These are phyloP conservation scores for Molorchus minor DNA, from an alignment of 2,888 invertebrate species.

Conservation along the genomic window DNA sequence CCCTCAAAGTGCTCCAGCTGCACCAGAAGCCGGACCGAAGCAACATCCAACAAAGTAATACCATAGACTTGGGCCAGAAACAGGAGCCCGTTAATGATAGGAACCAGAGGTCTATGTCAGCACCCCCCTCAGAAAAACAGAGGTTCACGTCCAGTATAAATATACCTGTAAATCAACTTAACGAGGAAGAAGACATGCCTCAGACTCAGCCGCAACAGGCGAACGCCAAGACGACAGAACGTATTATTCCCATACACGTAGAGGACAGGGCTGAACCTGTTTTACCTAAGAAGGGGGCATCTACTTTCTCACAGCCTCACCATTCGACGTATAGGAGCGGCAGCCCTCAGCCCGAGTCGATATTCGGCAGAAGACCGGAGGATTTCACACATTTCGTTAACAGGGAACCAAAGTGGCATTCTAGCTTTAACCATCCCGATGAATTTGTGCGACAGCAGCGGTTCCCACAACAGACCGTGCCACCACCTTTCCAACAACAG, in stretches of 20 bases:
- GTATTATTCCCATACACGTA: constrained; percentile 88
- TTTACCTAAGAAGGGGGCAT: constrained; percentile 67
- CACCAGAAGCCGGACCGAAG: constrained; percentile 51
- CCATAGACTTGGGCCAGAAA: constrained; percentile 79
- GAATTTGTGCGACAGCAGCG: constrained; percentile 34
- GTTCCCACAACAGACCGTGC: constrained; percentile 51
- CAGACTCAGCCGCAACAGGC: constrained; percentile 49
- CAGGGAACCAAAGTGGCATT: constrained; percentile 47
- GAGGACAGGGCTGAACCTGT: constrained; percentile 86
- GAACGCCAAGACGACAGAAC: constrained; percentile 67
- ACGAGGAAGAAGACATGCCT: constrained; percentile 39
- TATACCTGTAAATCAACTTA: constrained; percentile 50
- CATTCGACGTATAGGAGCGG: constrained; percentile 39
- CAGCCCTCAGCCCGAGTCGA: constrained; percentile 49
- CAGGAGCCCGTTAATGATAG: constrained; percentile 70
- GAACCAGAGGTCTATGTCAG: constrained; percentile 80
- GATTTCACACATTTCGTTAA: constrained; percentile 66
- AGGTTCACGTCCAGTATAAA: constrained; percentile 58
- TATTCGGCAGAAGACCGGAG: constrained; percentile 59
- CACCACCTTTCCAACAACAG: constrained; percentile 56
- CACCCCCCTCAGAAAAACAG: constrained; percentile 75
- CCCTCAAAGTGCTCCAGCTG: constrained; percentile 47
- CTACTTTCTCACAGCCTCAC: constrained; percentile 45
- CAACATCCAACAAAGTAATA: constrained; percentile 69
- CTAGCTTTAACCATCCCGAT: constrained; percentile 40